Evolutionary conservation across 2,888 invertebrate species (phyloP), one percentile per base, ranked within the genome.

Genomic region (Gari tellinella): DNA sequence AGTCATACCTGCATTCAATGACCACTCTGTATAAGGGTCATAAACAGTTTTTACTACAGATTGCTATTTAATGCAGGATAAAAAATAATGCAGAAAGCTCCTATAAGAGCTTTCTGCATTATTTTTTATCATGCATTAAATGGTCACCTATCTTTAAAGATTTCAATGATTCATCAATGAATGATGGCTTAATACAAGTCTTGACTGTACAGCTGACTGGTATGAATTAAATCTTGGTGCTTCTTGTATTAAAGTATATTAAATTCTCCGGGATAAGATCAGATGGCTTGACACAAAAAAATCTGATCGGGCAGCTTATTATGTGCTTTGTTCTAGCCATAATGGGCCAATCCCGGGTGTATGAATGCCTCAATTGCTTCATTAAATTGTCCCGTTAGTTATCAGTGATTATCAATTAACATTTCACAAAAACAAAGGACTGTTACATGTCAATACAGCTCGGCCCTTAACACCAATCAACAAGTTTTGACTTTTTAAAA

Each of bases 201-300:
- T n/a, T n/a, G n/a, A n/a, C n/a, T n/a, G 31, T 10, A 31, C 5
- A 64, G 57, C 64, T 64, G 65, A 72, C 67, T 72, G 19, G 67
- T 53, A 40, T 48, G 45, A 19, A 62, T 73, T 73, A 67, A 67
- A 73, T 67, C n/a, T 48, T 19, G 58, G 61, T 73, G 67, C 55
- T n/a, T 67, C 23, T 19, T 19, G 31, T 37, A 63, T 65, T 63
- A 67, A 68, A 73, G 53, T 58, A 55, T 57, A 73, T 73, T 73
- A 73, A 73, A 60, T 64, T 53, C 58, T 45, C 45, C 41, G 21
- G 31, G 17, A 19, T 15, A 38, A 52, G 66, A 72, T 72, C 72
- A 43, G 72, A 67, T 72, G 46, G 41, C 25, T 37, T 41, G 21
- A 55, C 49, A 65, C 60, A 55, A 48, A 41, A n/a, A 40, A 23